phyloP scores from a whole-genome alignment of 2,888 invertebrate genomes.

The Cylindroiulus punctatus region DNA sequence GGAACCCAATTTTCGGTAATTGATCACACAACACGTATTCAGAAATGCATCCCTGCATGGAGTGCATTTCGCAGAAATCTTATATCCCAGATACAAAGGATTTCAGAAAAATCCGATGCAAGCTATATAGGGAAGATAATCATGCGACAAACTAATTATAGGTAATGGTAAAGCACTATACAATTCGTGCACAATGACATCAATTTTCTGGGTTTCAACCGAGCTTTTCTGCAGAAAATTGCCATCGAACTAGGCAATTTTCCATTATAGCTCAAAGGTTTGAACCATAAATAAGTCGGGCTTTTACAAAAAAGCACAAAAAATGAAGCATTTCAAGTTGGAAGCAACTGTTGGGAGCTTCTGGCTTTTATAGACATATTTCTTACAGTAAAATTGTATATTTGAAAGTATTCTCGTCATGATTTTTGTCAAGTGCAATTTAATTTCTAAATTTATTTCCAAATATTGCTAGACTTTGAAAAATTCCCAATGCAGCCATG shows the following conservation, averaged over 20 bases:
- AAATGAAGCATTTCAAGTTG: not conserved
- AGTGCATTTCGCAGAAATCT: not conserved
- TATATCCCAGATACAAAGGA: not conserved
- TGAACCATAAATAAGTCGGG: slow-evolving; percentile 24
- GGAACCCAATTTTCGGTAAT: slow-evolving; percentile 26
- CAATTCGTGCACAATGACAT: not conserved
- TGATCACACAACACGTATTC: slow-evolving; percentile 32
- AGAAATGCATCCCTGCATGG: slow-evolving; percentile 13
- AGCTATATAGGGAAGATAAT: not conserved
- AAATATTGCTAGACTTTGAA: no score
- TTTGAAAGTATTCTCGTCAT: no score
- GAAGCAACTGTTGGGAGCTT: not conserved
- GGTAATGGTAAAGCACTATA: slow-evolving; percentile 32
- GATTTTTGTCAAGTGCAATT: no score
- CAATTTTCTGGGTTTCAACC: not conserved
- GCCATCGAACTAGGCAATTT: slow-evolving; percentile 12
- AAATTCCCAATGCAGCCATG: no score
- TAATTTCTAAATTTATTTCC: no score
- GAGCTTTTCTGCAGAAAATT: slow-evolving; percentile 6
- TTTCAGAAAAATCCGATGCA: not conserved
- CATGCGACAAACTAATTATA: slow-evolving; percentile 26
- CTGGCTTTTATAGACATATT: not conserved
- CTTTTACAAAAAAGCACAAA: not conserved
- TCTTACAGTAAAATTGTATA: not conserved
- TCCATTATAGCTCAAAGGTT: slow-evolving; percentile 24